Evolutionary conservation across 2,797 vertebrate genomes (phyloP), one percentile per base, ranked within the genome.

Genomic region (Petrocephalus schoutedeni): DNA sequence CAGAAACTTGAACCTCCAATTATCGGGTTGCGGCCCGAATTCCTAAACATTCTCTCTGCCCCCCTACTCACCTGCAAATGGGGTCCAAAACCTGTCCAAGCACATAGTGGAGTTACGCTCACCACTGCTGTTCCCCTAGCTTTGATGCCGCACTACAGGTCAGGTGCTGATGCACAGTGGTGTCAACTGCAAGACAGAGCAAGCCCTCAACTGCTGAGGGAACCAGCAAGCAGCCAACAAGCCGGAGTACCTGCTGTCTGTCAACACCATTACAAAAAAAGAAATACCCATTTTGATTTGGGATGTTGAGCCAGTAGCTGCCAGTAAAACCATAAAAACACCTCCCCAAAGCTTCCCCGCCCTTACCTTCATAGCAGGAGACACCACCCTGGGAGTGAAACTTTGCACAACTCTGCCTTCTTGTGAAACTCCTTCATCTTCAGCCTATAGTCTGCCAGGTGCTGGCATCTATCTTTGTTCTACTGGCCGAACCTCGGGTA

Each of bases 401-500:
- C n/a, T 87, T 0, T 91, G 92, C 91, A 91, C 7, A n/a, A 89
- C 16, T 49, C 82, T 51, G 90, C 85, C 87, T 85, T 74, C 64
- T 12, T 0, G 0, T 16, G 92, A 88, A 92, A 87, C 51, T 92
- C 89, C 90, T 90, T 95, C 86, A 91, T 90, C 57, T 89, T 93
- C 8, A 94, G 89, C 92, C 96, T 97, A 89, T 92, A 92, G 85
- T 95, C 94, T 21, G 95, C 94, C 90, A 96, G 92, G 89, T 95
- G 95, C 90, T 90, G 94, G 83, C 92, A 96, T 87, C 95, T 95
- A 77, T 93, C 90, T 19, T 95, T 94, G 88, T 96, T 94, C 91
- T 95, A 97, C 84, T 95, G 96, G 32, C 96, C 96, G 91, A 97
- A 97, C 90, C 91, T 95, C 21, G 95, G 96, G 67, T 91, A 85